Evolutionary conservation across 2,888 invertebrate species (phyloP), one percentile per base, ranked within the genome.

Genomic region (Tortrix viridana): DNA sequence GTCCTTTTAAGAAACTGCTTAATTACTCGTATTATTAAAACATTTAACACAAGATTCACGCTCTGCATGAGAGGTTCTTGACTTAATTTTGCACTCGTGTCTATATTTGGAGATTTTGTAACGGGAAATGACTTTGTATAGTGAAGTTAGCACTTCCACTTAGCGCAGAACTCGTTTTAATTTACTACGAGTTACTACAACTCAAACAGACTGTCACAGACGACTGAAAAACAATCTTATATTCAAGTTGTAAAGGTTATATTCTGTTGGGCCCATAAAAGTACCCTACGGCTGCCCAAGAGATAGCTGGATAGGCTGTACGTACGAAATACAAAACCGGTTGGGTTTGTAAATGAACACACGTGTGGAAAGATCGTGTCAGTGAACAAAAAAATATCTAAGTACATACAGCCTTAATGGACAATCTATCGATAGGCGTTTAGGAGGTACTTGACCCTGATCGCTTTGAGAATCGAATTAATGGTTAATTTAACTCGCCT

Each of bases 151-250:
- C 82, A 81, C 79, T 85, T 82, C 83, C 82, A 82, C 79, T 83
- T 82, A 84, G 72, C 77, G 79, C 72, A 69, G 81, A 89, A 89
- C 90, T 78, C 71, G 90, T 90, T 89, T 81, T 67, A 71, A 74
- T 77, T 89, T 90, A 90, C 91, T 90, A 90, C 87, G 83, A 74
- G 76, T 82, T 89, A 90, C 90, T 90, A 90, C 80, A 76, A 68
- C 53, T 66, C 60, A 65, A 65, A 68, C 41, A 66, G 20, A 18
- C 16, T 20, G 16, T n/a, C 3, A 20, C 32, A n/a, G 16, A 26
- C 53, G 12, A 16, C 18, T 3, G 9, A 58, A 48, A 38, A 48
- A 19, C 22, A 47, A n/a, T 12, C 58, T 53, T 63, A 22, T 9
- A 20, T 18, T 12, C 6, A 47, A 9, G 6, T 4, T 7, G 22